Evolutionary conservation across 1,140 invertebrate genomes (phyloP), one percentile per base, ranked within the genome.

Genomic region (Solenopsis fugax): DNA sequence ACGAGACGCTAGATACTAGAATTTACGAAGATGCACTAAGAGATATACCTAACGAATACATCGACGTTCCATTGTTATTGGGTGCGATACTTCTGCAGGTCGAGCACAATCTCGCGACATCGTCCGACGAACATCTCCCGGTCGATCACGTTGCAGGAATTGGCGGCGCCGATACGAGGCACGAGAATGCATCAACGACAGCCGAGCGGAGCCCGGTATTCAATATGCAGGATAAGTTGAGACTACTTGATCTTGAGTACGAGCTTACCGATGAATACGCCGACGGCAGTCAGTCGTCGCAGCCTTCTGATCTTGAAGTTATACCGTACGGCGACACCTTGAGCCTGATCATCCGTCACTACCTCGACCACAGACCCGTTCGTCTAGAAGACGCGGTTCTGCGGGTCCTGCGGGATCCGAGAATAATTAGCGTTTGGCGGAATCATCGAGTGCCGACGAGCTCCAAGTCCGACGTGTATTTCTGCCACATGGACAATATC

Each of bases 81-180:
- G 93, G 96, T 62, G 94, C 93, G 58, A 91, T 96, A 73, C 87
- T 96, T 48, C 85, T 91, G 75, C 93, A 95, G 76, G 91, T 96
- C 56, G 93, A 90, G 5, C 60, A 50, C 24, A 88, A 86, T 82
- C 80, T 82, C 3, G 54, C 67, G 37, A 48, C 29, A 34, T 82
- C 37, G 13, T n/a, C 37, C 67, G 12, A 73, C 16, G 18, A 10
- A 21, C 29, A 18, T 12, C n/a, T 7, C 6, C 24, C 24, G 10
- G 52, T 34, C 41, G 24, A 82, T 18, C 16, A 37, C 41, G 24
- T 34, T n/a, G 13, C 67, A 9, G 52, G 67, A 58, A 58, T 73
- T 58, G 18, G 37, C 9, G 24, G 9, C 18, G 21, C 10, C 7
- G 45, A 54, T 3, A 52, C 5, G 4, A 3, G 69, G 9, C n/a